These are phyloP conservation scores for Hemicrepidius hirtus DNA, from an alignment of 2,888 invertebrate species.

Conservation along the genomic window DNA sequence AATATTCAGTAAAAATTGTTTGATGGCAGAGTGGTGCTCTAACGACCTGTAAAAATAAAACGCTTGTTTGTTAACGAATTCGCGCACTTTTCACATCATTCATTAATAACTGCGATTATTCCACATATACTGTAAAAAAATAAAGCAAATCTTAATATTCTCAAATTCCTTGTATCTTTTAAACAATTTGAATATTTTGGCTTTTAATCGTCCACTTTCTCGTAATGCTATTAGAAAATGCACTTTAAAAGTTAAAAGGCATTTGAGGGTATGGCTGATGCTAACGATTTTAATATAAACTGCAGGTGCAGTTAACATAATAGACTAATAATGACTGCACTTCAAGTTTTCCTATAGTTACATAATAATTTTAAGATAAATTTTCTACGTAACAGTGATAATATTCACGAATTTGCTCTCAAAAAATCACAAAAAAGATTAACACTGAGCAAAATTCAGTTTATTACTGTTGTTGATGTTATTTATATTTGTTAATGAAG, in stretches of 20 bases:
- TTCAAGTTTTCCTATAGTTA: conserved; percentile 62
- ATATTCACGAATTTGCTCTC: conserved; percentile 58
- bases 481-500: conserved; percentile 79
- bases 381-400: conserved; percentile 63
- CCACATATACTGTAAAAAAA: conserved; percentile 16
- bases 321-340: conserved; percentile 53
- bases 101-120: conserved; percentile 12
- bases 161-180: conserved; percentile 30
- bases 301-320: conserved; percentile 13
- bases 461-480: conserved; percentile 82
- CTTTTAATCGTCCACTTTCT: background rate
- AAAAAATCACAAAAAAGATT: conserved; percentile 56
- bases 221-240: conserved; percentile 6
- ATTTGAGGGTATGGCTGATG: conserved; percentile 22
- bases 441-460: conserved; percentile 58
- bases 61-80: background rate
- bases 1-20: background rate
- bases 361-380: conserved; percentile 60
- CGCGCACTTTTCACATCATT: conserved; percentile 17
- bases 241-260: conserved; percentile 25
- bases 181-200: background rate
- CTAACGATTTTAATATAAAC: conserved; percentile 8
- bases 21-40: conserved; percentile 2
- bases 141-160: conserved; percentile 10
- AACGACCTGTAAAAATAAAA: conserved; percentile 20